Base-by-base conservation (phyloP, 2,113 vertebrate genomes). In the Zosterops lateralis region DNA sequence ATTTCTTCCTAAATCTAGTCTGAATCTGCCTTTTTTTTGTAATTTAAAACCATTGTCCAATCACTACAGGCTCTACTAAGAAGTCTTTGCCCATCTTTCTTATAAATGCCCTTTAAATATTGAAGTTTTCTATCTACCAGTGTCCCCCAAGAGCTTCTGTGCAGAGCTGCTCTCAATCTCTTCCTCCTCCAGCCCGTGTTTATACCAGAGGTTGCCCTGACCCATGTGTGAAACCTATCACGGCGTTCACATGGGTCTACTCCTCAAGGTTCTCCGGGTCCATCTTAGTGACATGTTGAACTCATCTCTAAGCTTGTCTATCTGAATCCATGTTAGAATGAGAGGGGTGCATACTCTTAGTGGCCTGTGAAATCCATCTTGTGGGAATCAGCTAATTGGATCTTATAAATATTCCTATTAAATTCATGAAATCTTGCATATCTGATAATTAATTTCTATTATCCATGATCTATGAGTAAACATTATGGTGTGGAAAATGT, bases 211-310 rank as follows among this genome's bases (percentile, higher is more conserved):
- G 1, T 18, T 88, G 28, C 21, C 40, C 38, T 1, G 2, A 17
- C 17, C 20, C 10, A 11, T 9, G 7, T 21, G 18, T 26, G 50
- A n/a, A 31, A 58, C 11, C 12, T 74, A 7, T 31, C 7, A 29
- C 0, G 3, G 2, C 3, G 17, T 47, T 84, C 56, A 64, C 15
- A 10, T 12, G 4, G 7, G 5, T 26, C 10, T 24, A 34, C 10
- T 68, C 42, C 20, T 51, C 0, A 0, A 36, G 18, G 17, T 84
- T 81, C 14, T 61, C 25, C 26, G 40, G 6, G 21, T 68, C n/a
- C 18, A 18, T 54, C 48, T 72, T 44, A n/a, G 14, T 56, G 10
- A 25, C 40, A 44, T 67, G 11, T 12, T 12, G 4, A 81, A n/a
- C 25, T n/a, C 2, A 2, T 48, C 28, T 56, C 19, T 62, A 44